These are phyloP conservation scores for Pelecanoides urinatrix DNA, from an alignment of 2,113 vertebrate species.

Conservation along the genomic window DNA sequence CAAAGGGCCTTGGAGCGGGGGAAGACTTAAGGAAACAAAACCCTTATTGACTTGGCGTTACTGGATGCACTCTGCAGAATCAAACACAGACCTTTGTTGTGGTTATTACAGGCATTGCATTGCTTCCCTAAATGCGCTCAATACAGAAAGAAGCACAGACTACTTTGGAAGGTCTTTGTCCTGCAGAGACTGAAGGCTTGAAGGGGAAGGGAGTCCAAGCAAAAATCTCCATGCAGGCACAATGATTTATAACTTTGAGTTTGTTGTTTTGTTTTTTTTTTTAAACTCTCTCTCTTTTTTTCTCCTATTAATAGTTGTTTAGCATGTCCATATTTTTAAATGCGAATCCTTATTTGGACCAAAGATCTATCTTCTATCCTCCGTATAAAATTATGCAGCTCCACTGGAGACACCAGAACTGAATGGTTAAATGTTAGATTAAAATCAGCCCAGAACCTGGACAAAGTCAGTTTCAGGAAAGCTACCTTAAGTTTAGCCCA, in stretches of 20 bases:
- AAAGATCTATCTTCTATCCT: neutral
- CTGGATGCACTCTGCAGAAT: neutral
- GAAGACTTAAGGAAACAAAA: neutral
- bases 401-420: neutral
- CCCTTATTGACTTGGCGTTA: neutral
- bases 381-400: neutral
- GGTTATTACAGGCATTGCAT: neutral
- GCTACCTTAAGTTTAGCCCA: neutral
- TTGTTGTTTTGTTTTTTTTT: neutral
- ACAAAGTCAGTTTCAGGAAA: neutral
- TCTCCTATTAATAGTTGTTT: neutral
- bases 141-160: neutral
- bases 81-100: neutral
- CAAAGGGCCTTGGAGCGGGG: neutral
- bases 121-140: neutral
- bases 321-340: neutral
- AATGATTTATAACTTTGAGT: neutral
- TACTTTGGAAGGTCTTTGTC: neutral
- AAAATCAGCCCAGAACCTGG: neutral
- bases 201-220: neutral
- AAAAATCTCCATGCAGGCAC: neutral
- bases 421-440: neutral
- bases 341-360: neutral
- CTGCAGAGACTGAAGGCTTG: neutral
- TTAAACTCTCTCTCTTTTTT: neutral